These are phyloP conservation scores for Bombus soroeensis DNA, from an alignment of 1,140 invertebrate species.

Conservation along the genomic window DNA sequence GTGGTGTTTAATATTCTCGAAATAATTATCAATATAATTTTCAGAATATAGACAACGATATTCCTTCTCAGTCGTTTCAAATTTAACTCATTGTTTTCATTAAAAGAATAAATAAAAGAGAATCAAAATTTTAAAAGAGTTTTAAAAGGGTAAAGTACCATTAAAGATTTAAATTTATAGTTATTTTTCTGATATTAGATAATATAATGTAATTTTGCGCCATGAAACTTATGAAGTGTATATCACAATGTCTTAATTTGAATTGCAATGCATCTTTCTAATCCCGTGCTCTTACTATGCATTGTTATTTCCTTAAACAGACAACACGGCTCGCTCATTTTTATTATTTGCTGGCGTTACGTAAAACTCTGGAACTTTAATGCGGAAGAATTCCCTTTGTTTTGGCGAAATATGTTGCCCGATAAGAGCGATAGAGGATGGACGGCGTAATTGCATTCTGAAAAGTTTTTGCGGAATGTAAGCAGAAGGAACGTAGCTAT, in stretches of 20 bases:
- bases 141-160: too few species aligned
- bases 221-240: background rate
- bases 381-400: background rate
- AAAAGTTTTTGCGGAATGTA: slow-evolving; percentile 54
- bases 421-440: slow-evolving; percentile 30
- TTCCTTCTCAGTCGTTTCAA: too few species aligned
- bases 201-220: too few species aligned
- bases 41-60: too few species aligned
- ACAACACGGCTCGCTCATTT: background rate
- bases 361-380: slow-evolving; percentile 5
- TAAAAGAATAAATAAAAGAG: too few species aligned
- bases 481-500: slow-evolving; percentile 30
- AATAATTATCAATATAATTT: too few species aligned
- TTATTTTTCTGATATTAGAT: too few species aligned
- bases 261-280: background rate
- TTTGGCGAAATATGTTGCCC: slow-evolving; percentile 7
- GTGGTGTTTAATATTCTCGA: too few species aligned
- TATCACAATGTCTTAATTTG: background rate
- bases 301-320: background rate
- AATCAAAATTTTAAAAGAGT: too few species aligned
- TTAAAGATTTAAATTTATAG: too few species aligned
- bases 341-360: background rate
- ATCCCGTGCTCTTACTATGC: background rate
- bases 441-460: slow-evolving; percentile 51
- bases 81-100: too few species aligned